Percentiles rank a stretch among this genome's conserved stretches.
Evolutionary conservation across 2,797 vertebrate species (phyloP).

Genomic region (Gallinago stenura): DNA sequence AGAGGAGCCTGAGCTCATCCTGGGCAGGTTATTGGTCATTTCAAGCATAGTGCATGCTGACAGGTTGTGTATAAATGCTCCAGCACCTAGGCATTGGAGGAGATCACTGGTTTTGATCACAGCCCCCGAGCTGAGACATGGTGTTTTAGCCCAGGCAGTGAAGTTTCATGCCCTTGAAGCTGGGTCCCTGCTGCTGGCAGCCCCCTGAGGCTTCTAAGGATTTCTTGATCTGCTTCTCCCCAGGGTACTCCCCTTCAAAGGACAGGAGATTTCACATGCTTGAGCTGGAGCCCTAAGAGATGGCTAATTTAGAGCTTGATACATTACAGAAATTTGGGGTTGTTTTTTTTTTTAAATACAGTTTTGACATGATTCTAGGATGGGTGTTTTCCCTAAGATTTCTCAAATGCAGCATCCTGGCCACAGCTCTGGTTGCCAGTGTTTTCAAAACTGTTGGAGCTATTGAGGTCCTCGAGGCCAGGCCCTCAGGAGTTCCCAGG

Average conservation of each 20-base stretch:
- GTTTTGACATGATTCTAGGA: background rate
- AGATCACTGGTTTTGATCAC: background rate
- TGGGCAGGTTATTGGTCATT: background rate
- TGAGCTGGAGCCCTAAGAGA: background rate
- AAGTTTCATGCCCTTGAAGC: background rate
- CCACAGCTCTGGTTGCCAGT: background rate
- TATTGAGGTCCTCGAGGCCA: background rate
- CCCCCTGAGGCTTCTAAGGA: background rate
- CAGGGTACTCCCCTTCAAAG: background rate
- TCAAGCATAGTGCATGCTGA: fast-evolving
- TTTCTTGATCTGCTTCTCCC: background rate
- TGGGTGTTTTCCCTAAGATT: fast-evolving
- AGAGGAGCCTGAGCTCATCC: background rate
- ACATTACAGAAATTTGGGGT: background rate
- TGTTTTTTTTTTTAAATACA: background rate
- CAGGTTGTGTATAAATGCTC: background rate
- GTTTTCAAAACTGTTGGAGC: background rate
- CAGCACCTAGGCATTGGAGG: background rate
- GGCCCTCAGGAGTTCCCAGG: background rate
- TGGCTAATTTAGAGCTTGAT: background rate
- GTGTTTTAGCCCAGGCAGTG: background rate
- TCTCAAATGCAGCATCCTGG: background rate
- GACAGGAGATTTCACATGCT: background rate
- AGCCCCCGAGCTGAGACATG: background rate
- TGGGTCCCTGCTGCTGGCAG: background rate